Conservation (phyloP, 2,797 vertebrate genomes). For the Mormyrops attenuatus region DNA sequence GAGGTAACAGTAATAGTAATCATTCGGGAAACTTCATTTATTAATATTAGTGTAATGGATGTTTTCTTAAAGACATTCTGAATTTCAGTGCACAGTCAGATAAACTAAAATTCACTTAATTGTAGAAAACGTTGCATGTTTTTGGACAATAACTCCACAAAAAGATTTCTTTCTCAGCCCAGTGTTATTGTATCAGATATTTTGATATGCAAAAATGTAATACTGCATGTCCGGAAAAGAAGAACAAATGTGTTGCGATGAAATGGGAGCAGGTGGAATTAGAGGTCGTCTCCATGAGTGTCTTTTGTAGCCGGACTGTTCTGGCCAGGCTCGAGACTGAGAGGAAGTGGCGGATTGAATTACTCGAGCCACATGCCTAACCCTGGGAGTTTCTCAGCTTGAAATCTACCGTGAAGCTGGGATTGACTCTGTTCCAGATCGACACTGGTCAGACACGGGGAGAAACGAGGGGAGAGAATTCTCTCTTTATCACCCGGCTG, state of each 20-base stretch:
- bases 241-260: neutral
- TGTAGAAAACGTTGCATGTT: neutral
- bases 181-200: neutral
- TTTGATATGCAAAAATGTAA: neutral
- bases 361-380: neutral
- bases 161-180: neutral
- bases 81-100: neutral
- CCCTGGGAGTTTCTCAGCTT: constrained; percentile 3
- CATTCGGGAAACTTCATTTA: neutral
- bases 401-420: constrained; percentile 6
- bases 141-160: neutral
- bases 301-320: neutral
- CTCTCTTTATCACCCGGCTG: constrained; percentile 5
- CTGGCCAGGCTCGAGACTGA: neutral
- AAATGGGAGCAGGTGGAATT: neutral
- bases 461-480: neutral
- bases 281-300: neutral
- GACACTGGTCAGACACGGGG: constrained; percentile 9
- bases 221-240: neutral
- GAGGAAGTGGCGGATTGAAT: constrained; percentile 1
- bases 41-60: neutral
- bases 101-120: neutral
- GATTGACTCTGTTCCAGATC: constrained; percentile 4
- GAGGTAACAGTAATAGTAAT: neutral
- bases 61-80: neutral